Base-by-base conservation (phyloP, 2,113 vertebrate genomes). In the human (Homo sapiens) region DNA sequence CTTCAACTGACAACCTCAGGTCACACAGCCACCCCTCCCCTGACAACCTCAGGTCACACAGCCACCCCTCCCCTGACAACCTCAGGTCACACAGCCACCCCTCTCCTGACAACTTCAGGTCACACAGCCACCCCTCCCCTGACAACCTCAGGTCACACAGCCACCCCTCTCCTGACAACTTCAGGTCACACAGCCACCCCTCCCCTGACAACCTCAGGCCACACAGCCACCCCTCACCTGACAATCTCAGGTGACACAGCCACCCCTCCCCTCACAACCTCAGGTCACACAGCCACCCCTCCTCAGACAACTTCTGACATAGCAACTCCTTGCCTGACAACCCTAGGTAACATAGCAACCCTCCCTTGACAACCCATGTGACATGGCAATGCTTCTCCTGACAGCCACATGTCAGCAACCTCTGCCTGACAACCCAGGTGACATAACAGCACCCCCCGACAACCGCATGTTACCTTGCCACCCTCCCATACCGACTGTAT, bases 1-100 rank as follows among this genome's bases (percentile, higher is more conserved):
- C 32, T 12, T 80, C 50, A 3, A 14, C 25, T 64, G 50, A 64
- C 25, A 20, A 43, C 13, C 27, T 25, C 57, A 59, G 59, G 22
- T 64, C 0, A 30, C 61, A 30, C 25, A 30, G 27, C 11, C 0
- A 64, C 11, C 1, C 55, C 13, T 40, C n/a, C 2, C 6, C 38
- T 45, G 57, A 64, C 57, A 84, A 11, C 30, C 10, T 22, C 20
- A 64, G 17, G 40, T 48, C 0, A 32, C 48, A 20, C 11, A 38
- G 68, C 35, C 52, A 73, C 50, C 11, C 22, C 30, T 52, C 66
- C 13, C 35, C 18, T 48, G 8, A 61, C 13, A 59, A 43, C 8
- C 38, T 23, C 25, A 43, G 12, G 14, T 16, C 0, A 40, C 40
- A 66, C 32, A 66, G 57, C 59, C 32, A 14, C 40, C 5, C 20